Evolutionary conservation across 2,113 vertebrate genomes (phyloP), one percentile per base, ranked within the genome.

Genomic region (Calcarius ornatus): DNA sequence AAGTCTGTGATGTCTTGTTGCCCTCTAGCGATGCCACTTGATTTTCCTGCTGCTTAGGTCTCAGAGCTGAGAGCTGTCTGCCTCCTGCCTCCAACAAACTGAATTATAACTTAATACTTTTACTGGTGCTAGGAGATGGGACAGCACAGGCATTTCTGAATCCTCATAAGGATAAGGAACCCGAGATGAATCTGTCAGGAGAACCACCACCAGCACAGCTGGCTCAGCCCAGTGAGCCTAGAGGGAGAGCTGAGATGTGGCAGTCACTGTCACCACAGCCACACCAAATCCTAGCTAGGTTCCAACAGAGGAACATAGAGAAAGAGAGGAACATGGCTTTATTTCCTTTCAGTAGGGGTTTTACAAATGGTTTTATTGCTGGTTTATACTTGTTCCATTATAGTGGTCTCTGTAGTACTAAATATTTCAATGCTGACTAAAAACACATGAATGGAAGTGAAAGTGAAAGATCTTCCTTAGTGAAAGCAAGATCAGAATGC

Each of bases 21-120:
- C 96, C 96, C 95, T 12, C 96, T 96, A 94, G 94, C 63, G 96
- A 64, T 23, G 10, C 4, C 20, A 14, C 5, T 88, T 70, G 12
- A 9, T 81, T 93, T 78, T 82, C 42, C 24, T 17, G 8, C 42
- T 40, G 38, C 59, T 85, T 22, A 28, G 24, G 3, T 79, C 38
- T 11, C 4, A 11, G 24, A 61, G 12, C 18, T 9, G 45, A 37
- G 20, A 48, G 24, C 5, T 68, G 71, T 4, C 17, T 7, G 10
- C 33, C 24, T 81, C 73, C 17, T 6, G 9, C n/a, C 27, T 81
- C 57, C 42, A 25, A 43, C 27, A 81, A 81, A 88, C 28, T 11
- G 38, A 42, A 33, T 54, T 13, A 12, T 13, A 27, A n/a, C 9
- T 50, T 40, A 21, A 17, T 30, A 13, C 7, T 64, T 25, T 18